A percentile compares a stretch with the other conserved stretches of the same genome.
Evolutionary conservation across 2,888 invertebrate genomes (phyloP).

Genomic region (Terebella lapidaria): DNA sequence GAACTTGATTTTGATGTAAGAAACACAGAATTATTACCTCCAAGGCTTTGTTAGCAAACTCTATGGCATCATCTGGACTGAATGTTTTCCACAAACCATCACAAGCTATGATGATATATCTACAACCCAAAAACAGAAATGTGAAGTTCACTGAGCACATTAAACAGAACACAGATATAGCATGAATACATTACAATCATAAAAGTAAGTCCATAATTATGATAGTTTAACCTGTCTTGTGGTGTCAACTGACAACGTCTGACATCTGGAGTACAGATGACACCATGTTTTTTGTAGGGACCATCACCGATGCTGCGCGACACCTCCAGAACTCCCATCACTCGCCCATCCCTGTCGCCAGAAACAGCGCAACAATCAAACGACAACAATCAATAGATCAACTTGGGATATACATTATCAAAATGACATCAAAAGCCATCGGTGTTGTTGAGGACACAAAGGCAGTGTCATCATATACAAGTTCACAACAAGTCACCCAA

Average conservation of each 20-base stretch:
- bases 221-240: slow-evolving; percentile 56
- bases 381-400: not conserved
- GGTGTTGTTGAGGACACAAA: too few species aligned
- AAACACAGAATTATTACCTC: slow-evolving; percentile 12
- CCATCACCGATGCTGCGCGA: slow-evolving; percentile 58
- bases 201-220: too few species aligned
- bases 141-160: too few species aligned
- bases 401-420: too few species aligned
- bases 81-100: slow-evolving; percentile 60
- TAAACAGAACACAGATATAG: too few species aligned
- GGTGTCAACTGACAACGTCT: slow-evolving; percentile 55
- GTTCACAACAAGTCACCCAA: too few species aligned
- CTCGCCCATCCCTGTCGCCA: slow-evolving; percentile 51
- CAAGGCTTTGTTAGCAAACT: slow-evolving; percentile 40
- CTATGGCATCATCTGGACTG: slow-evolving; percentile 23
- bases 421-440: too few species aligned
- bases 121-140: too few species aligned
- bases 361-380: slow-evolving; percentile 9
- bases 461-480: too few species aligned
- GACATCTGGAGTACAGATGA: slow-evolving; percentile 55
- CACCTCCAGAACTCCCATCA: slow-evolving; percentile 55
- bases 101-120: slow-evolving; percentile 57
- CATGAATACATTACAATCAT: too few species aligned
- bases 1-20: too few species aligned
- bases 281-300: slow-evolving; percentile 57